phyloP scores from a whole-genome alignment of 2,113 vertebrate genomes.

The Pampusana beccarii region DNA sequence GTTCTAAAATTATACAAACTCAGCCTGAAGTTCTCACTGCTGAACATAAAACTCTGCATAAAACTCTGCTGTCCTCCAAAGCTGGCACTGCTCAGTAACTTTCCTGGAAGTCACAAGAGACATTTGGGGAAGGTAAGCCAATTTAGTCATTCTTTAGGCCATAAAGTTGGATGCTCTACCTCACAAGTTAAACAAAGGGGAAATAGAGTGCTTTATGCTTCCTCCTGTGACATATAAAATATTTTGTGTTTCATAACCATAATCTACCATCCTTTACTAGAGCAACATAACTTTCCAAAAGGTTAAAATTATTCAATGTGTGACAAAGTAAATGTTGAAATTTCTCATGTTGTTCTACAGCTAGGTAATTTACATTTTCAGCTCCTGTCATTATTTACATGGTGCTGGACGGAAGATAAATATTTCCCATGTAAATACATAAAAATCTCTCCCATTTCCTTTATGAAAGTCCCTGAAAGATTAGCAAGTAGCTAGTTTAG shows the following conservation, averaged over 20 bases:
- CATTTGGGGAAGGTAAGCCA: not conserved
- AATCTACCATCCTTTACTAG: not conserved
- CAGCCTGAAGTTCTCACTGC: accelerated
- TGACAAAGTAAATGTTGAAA: not conserved
- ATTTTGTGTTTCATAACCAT: not conserved
- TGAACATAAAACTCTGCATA: not conserved
- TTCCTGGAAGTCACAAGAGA: not conserved
- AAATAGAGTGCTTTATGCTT: not conserved
- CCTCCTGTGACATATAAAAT: not conserved
- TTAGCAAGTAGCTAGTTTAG: not conserved
- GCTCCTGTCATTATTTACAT: not conserved
- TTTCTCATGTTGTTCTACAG: not conserved
- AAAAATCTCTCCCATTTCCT: not conserved
- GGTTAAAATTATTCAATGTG: not conserved
- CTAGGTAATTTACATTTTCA: not conserved
- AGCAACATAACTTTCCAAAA: not conserved
- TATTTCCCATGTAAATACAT: not conserved
- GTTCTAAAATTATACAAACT: not conserved
- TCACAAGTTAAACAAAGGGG: not conserved
- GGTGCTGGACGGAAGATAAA: not conserved
- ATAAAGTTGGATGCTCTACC: not conserved
- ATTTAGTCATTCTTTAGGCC: not conserved
- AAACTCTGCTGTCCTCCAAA: not conserved
- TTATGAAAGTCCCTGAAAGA: not conserved
- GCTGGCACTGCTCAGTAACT: not conserved